Evolutionary conservation across 1,140 invertebrate genomes (phyloP), one percentile per base, ranked within the genome.

Genomic region (Hyles vespertilio): DNA sequence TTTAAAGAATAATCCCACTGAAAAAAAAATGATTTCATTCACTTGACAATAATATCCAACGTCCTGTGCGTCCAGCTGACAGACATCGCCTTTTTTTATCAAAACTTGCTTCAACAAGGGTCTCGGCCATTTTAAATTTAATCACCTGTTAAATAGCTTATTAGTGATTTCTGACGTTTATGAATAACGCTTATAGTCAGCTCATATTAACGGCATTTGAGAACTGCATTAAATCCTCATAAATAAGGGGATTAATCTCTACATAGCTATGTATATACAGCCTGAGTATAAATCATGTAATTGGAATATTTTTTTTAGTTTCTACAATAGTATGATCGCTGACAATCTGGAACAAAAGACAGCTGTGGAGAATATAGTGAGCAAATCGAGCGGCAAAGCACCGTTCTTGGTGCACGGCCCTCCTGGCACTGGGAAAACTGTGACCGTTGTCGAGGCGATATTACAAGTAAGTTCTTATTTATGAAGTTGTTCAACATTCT

Each of bases 351-450:
- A 94, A 69, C 95, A 96, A 77, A 92, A 91, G 65, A 83, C 89
- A 32, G 96, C 95, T 1, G 94, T 97, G 1, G 86, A 87, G 56
- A 93, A 94, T 70, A 94, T 97, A 58, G 72, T 97, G 11, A 81
- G 90, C 22, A 92, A 92, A 1, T 82, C 92, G 3, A 92, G 92
- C 2, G 89, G 94, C 7, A 92, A 92, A 0, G 83, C 94, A 10
- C 96, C 96, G 0, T 97, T 97, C 75, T 90, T 98, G 11, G 92
- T 98, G 65, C 96, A 94, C 84, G 96, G 96, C 6, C 96, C 96
- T 40, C 96, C 96, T 3, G 96, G 96, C 32, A 97, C 96, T 34
- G 96, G 96, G 50, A 98, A 98, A 87, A 97, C 96, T 2, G 90
- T 96, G 1, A 97, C 96, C 2, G 84, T 97, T 5, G 94, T 96